phyloP scores from a whole-genome alignment of 2,113 vertebrate species.

The Leptosomus discolor region DNA sequence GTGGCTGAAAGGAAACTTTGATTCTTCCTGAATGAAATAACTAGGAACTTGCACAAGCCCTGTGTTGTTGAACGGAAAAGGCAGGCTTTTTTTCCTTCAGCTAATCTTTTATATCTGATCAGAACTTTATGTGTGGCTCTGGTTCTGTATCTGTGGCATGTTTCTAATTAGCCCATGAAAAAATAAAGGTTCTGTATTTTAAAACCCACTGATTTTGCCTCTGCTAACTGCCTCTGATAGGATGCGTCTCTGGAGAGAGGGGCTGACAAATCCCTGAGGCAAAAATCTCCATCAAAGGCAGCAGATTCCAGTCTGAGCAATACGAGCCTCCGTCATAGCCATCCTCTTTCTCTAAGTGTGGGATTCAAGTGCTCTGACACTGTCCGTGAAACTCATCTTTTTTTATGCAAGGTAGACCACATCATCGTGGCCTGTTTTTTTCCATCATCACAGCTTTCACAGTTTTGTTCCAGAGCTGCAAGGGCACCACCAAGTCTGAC shows the following conservation, averaged over 20 bases:
- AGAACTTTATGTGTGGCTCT: not conserved
- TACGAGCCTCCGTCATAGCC: not conserved
- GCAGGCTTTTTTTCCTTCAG: slow-evolving; percentile 1
- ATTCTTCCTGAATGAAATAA: slow-evolving; percentile 59
- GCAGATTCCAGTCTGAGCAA: not conserved
- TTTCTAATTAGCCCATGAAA: slow-evolving; percentile 3
- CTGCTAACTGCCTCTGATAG: not conserved
- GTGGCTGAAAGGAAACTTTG: slow-evolving; percentile 43
- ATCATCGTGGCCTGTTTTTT: not conserved
- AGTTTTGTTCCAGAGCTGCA: not conserved
- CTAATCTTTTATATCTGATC: slow-evolving; percentile 17
- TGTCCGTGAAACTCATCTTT: not conserved
- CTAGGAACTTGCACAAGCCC: slow-evolving; percentile 30
- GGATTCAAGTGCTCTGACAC: not conserved
- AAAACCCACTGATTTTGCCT: not conserved
- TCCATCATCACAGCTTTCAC: not conserved
- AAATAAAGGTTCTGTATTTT: not conserved
- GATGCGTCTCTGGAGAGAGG: not conserved
- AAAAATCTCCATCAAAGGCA: not conserved
- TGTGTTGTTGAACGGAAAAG: slow-evolving; percentile 20
- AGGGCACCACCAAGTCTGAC: not conserved
- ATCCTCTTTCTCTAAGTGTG: not conserved
- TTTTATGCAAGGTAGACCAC: not conserved
- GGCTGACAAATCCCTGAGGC: not conserved
- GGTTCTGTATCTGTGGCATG: not conserved